phyloP scores from a whole-genome alignment of 53 echinoderm and acorn worm genomes.

The Temnopleurus reevesii region DNA sequence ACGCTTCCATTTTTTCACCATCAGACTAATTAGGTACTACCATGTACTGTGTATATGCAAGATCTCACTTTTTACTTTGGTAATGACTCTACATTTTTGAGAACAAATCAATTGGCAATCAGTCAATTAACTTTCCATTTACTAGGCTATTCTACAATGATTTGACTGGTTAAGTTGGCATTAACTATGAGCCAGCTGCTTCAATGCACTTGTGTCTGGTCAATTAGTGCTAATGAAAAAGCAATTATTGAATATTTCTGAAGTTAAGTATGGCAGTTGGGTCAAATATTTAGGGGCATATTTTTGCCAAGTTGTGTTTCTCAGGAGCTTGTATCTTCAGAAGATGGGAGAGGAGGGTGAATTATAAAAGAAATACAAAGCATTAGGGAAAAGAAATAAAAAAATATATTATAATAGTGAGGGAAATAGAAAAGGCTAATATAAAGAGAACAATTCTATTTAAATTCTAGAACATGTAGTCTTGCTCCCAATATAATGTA shows the following conservation, averaged over 20 bases:
- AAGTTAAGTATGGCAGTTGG: not conserved
- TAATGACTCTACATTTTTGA: not conserved
- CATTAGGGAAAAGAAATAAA: too few species aligned
- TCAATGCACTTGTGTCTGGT: not conserved
- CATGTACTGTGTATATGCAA: too few species aligned
- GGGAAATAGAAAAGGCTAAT: too few species aligned
- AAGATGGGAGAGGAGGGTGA: too few species aligned
- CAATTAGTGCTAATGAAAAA: not conserved
- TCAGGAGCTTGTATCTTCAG: too few species aligned
- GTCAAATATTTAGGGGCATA: not conserved
- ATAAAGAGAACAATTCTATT: too few species aligned
- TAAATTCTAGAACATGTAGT: too few species aligned
- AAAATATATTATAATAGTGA: too few species aligned
- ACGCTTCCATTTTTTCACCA: too few species aligned
- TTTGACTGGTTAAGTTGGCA: not conserved
- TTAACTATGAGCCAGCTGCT: not conserved
- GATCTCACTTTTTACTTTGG: not conserved
- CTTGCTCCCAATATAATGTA: too few species aligned
- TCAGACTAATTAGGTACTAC: not conserved
- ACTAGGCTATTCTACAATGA: not conserved
- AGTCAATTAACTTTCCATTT: constrained; percentile 18
- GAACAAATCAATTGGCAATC: constrained; percentile 19
- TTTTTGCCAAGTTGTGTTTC: not conserved
- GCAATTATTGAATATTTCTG: constrained; percentile 14
- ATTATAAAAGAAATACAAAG: too few species aligned